Evolutionary conservation across 2,797 vertebrate genomes (phyloP).

Genomic region (Balearica regulorum): DNA sequence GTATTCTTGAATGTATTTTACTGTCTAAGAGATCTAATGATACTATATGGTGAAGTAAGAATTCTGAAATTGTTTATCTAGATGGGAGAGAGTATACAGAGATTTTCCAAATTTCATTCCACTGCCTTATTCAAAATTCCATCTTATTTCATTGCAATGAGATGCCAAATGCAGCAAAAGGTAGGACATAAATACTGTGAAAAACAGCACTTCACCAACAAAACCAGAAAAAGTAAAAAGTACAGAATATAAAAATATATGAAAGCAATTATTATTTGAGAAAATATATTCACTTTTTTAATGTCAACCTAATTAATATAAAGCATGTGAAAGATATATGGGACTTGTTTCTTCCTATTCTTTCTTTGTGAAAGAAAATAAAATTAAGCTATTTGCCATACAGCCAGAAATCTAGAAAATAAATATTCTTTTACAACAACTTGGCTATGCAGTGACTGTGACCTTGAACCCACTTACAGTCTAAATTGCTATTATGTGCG

Average conservation of each 20-base stretch:
- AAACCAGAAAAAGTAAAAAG: background rate
- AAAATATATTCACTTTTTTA: background rate
- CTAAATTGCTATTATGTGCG: background rate
- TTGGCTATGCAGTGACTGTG: background rate
- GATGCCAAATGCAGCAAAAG: background rate
- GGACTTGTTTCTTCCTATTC: background rate
- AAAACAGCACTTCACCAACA: background rate
- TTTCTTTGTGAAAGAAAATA: background rate
- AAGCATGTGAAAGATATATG: background rate
- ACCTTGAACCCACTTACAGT: background rate
- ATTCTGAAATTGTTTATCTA: background rate
- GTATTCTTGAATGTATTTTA: background rate
- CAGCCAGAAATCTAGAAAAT: background rate
- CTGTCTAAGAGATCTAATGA: background rate
- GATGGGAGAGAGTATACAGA: background rate
- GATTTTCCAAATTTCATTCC: background rate
- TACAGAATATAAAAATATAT: background rate
- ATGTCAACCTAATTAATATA: background rate
- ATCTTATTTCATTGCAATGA: background rate
- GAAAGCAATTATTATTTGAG: background rate
- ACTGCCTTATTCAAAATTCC: background rate
- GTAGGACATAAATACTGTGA: background rate
- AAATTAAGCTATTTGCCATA: background rate
- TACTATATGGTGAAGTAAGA: background rate
- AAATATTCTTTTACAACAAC: background rate